Conservation (phyloP, 2,113 vertebrate species). For the Galeopterus variegatus region DNA sequence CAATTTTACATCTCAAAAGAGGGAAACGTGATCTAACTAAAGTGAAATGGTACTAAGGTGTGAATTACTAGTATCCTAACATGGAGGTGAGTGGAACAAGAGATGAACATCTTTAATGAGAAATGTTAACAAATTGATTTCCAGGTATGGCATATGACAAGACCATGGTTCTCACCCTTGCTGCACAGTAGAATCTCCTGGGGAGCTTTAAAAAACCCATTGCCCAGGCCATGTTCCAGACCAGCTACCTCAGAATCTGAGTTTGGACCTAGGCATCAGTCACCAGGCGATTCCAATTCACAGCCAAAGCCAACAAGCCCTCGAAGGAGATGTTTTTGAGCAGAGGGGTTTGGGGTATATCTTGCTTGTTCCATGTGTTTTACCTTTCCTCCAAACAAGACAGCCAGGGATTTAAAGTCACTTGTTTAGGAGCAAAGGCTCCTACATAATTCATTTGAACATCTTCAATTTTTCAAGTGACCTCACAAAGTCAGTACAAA, state of each 20-base stretch:
- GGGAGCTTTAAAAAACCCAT: background rate
- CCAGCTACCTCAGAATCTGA: background rate
- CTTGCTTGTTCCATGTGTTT: background rate
- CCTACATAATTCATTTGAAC: background rate
- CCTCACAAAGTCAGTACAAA: slow-evolving; percentile 25
- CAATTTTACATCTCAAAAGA: background rate
- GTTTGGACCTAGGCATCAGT: background rate
- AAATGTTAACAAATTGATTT: slow-evolving; percentile 39
- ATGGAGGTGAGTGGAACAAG: background rate
- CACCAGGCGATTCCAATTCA: background rate
- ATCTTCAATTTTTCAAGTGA: slow-evolving; percentile 24
- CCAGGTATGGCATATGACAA: background rate
- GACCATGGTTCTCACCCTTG: background rate
- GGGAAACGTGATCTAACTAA: background rate
- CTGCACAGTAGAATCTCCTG: background rate
- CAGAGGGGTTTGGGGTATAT: background rate
- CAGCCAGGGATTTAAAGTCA: background rate
- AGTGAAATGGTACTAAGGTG: background rate
- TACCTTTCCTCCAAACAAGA: background rate
- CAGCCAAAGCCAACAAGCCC: background rate
- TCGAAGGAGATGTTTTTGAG: slow-evolving; percentile 14
- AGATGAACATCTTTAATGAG: background rate
- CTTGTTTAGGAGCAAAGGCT: background rate
- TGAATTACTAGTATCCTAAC: background rate
- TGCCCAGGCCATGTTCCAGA: background rate